Evolutionary conservation across 2,888 invertebrate genomes (phyloP).

Genomic region (Tethea ocularis): DNA sequence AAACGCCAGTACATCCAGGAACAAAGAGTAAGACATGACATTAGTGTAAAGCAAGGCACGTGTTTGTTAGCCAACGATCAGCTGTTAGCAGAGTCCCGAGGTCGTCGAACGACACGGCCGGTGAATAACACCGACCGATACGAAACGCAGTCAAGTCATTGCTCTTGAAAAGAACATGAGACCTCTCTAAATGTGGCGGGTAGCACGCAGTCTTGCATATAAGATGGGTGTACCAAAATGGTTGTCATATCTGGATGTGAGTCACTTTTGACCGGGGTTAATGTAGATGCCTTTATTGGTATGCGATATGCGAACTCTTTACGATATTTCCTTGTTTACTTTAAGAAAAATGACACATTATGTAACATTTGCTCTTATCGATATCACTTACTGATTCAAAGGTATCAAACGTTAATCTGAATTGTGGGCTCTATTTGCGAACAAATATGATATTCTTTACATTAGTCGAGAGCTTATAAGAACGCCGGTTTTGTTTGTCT

Average conservation of each 20-base stretch:
- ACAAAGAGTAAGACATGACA: slow-evolving; percentile 13
- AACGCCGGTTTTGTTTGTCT: neutral
- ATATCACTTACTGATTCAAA: neutral
- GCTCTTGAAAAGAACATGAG: slow-evolving; percentile 41
- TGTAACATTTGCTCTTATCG: neutral
- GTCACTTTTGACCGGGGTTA: slow-evolving; percentile 19
- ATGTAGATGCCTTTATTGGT: neutral
- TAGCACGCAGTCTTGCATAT: slow-evolving; percentile 31
- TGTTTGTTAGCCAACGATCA: slow-evolving; percentile 50
- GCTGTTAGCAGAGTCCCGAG: slow-evolving; percentile 54
- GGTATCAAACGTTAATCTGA: neutral
- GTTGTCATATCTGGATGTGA: slow-evolving; percentile 31
- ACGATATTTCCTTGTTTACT: slow-evolving; percentile 1
- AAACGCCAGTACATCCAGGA: neutral
- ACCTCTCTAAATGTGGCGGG: slow-evolving; percentile 36
- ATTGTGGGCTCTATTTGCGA: neutral
- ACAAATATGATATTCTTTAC: neutral
- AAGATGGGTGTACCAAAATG: slow-evolving; percentile 25
- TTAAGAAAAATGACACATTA: neutral
- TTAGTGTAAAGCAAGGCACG: slow-evolving; percentile 43
- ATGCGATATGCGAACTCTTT: neutral
- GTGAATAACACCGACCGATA: slow-evolving; percentile 50
- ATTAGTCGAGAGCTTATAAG: neutral
- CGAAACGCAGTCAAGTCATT: slow-evolving; percentile 49
- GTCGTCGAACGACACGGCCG: slow-evolving; percentile 51